Base-by-base conservation (phyloP, 2,888 invertebrate genomes). In the Thyatira batis region DNA sequence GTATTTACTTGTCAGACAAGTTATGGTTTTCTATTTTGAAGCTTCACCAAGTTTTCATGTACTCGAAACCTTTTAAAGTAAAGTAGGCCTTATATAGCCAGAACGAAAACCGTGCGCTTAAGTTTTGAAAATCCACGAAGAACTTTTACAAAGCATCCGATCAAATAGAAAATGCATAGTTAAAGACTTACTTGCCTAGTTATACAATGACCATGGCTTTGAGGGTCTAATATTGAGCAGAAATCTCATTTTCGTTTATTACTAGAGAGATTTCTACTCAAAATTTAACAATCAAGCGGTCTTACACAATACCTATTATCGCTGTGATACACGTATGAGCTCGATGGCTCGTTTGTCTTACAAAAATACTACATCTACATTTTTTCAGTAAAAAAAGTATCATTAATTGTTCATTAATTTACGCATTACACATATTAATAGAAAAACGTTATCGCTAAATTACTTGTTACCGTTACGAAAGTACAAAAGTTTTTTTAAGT, bases 251-350 rank as follows among this genome's bases (percentile, higher is more conserved):
- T 65, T 46, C 52, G 49, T n/a, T n/a, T n/a, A n/a, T n/a, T n/a
- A n/a, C n/a, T n/a, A n/a, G n/a, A n/a, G 67, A 77, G 82, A 82
- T 81, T 72, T 57, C 82, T 82, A 76, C 83, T 82, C 76, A 71
- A 80, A 73, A 73, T 71, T 72, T 49, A 70, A 78, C 78, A 60
- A 74, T 73, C 81, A 74, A 74, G 63, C 67, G 82, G 82, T 71
- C 84, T 77, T 81, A 82, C 66, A 79, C 67, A 81, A 80, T 85
- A 88, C 57, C 85, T 89, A 90, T 91, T 92, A 92, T 92, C 92
- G 92, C 92, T 91, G 82, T 88, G 85, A 92, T 92, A 92, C 92
- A 92, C 92, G 88, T 84, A 80, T 79, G 87, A 88, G 87, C 69
- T 69, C 72, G 61, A 60, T 39, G 69, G 73, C 87, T 81, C 88